Conservation (phyloP, 2,797 vertebrate genomes). For the Clamator glandarius region DNA sequence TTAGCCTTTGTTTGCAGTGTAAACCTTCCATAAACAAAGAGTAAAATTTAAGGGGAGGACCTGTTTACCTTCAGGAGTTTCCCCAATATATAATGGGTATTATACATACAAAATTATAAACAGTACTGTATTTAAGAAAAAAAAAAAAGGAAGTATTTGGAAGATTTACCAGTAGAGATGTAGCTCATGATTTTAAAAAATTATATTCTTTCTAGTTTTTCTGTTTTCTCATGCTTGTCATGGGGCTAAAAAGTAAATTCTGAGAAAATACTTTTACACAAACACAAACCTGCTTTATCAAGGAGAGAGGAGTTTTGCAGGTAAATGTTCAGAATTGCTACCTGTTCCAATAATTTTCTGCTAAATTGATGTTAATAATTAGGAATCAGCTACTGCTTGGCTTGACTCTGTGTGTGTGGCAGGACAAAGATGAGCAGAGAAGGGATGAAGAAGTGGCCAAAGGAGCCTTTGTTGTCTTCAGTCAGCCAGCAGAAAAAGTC, state of each 20-base stretch:
- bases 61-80: neutral
- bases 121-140: neutral
- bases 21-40: neutral
- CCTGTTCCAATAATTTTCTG: slow-evolving; percentile 13
- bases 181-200: slow-evolving; percentile 79
- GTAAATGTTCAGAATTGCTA: neutral
- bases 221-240: neutral
- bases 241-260: slow-evolving; percentile 63
- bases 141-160: neutral
- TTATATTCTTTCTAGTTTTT: slow-evolving; percentile 80
- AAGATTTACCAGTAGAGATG: slow-evolving; percentile 68
- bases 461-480: neutral
- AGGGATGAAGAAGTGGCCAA: neutral
- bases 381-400: neutral
- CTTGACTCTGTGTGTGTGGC: neutral
- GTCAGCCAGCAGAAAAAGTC: neutral
- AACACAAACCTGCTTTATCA: neutral
- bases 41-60: neutral
- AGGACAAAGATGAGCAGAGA: neutral
- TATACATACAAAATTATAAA: neutral
- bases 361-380: neutral
- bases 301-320: neutral
- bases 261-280: neutral
- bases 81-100: neutral
- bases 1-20: neutral